Evolutionary conservation across 1,140 invertebrate species (phyloP).

Genomic region (Drosophila lowei): DNA sequence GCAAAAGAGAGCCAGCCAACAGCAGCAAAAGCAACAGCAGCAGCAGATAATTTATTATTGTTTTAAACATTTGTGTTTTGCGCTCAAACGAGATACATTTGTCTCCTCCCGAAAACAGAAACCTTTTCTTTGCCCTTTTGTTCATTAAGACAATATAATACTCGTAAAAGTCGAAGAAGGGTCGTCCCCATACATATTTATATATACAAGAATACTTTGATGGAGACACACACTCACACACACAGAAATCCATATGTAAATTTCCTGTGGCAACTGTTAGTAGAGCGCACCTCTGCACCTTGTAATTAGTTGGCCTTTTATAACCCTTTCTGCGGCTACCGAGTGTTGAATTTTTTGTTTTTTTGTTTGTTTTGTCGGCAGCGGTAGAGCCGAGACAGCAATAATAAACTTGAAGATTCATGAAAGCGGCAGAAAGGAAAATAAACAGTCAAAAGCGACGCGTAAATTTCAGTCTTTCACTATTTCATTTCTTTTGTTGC

Average conservation of each 20-base stretch:
- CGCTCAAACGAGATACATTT: conserved; percentile 80
- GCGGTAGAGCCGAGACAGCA: conserved; percentile 51
- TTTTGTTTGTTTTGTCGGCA: background rate
- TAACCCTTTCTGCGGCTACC: conserved; percentile 44
- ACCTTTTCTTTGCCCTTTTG: conserved; percentile 49
- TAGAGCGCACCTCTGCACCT: conserved; percentile 44
- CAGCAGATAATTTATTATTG: conserved; percentile 79
- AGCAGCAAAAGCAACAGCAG: conserved; percentile 41
- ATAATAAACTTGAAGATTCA: conserved; percentile 79
- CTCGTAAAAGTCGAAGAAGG: conserved; percentile 30
- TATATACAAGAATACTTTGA: conserved; percentile 17
- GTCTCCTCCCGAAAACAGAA: conserved; percentile 55
- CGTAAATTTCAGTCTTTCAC: conserved; percentile 75
- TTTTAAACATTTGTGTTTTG: conserved; percentile 81
- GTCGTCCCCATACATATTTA: conserved; percentile 30
- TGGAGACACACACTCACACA: background rate
- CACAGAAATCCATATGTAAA: conserved; percentile 40
- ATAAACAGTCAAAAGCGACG: conserved; percentile 68
- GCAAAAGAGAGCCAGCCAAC: conserved; percentile 56
- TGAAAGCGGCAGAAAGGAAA: conserved; percentile 75
- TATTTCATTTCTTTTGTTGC: conserved; percentile 78
- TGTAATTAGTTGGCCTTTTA: conserved; percentile 79
- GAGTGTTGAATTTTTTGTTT: conserved; percentile 58
- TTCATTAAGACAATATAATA: conserved; percentile 69
- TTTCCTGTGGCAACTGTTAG: conserved; percentile 37